phyloP scores from a whole-genome alignment of 1,140 invertebrate genomes.

The Drosophila neocordata region DNA sequence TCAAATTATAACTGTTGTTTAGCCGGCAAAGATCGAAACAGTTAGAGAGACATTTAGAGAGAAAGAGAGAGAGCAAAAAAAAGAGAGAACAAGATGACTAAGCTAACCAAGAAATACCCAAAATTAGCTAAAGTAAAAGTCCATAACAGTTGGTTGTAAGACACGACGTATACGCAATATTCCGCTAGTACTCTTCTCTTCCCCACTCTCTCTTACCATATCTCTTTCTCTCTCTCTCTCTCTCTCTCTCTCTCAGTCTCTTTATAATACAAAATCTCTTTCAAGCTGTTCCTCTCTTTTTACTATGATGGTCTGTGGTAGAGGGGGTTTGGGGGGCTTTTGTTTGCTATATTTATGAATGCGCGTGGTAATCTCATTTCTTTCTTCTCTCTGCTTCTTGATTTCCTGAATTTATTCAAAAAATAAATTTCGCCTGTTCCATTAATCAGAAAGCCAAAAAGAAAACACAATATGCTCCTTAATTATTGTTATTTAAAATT shows the following conservation, averaged over 20 bases:
- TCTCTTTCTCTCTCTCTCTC: conserved; percentile 1
- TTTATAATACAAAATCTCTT: background rate
- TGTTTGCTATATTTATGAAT: conserved; percentile 9
- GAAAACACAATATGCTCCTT: conserved; percentile 37
- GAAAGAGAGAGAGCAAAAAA: conserved; percentile 15
- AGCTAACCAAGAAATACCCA: conserved; percentile 30
- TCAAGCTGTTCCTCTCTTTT: conserved; percentile 8
- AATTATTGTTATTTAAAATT: conserved; percentile 52
- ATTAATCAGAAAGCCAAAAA: conserved; percentile 1
- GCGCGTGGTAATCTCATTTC: conserved; percentile 8
- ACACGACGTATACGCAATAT: conserved; percentile 51
- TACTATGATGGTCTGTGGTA: background rate
- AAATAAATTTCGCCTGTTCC: conserved; percentile 7
- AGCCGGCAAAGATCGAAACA: conserved; percentile 67
- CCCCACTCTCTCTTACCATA: conserved; percentile 1
- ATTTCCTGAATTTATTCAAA: conserved; percentile 14
- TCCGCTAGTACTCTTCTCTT: background rate
- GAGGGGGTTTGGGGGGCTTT: background rate
- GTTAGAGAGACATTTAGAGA: conserved; percentile 41
- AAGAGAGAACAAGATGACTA: conserved; percentile 56
- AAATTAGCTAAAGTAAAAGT: conserved; percentile 49
- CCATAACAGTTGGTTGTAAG: conserved; percentile 13
- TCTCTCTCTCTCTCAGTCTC: background rate
- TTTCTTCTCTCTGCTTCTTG: conserved; percentile 7
- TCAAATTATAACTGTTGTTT: conserved; percentile 77